These are phyloP conservation scores for Zaprionus africanus DNA, from an alignment of 1,140 invertebrate species.

Conservation along the genomic window DNA sequence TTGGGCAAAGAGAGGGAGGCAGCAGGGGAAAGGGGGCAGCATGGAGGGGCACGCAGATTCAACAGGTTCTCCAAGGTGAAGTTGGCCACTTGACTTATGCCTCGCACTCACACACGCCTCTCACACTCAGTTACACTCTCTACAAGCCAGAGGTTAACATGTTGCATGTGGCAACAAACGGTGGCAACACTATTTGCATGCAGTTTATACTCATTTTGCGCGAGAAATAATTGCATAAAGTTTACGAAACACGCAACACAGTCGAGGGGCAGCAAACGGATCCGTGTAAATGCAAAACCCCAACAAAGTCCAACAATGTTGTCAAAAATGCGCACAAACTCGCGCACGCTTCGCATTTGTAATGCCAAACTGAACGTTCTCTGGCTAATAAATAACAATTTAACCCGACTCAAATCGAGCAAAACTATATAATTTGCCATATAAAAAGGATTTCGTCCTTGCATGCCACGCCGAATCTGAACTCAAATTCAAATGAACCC, in stretches of 20 bases:
- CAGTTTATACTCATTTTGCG: constrained; percentile 64
- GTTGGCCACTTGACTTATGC: constrained; percentile 57
- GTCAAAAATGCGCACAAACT: constrained; percentile 55
- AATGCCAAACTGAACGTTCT: constrained; percentile 1
- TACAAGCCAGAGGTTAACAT: constrained; percentile 62
- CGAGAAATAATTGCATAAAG: constrained; percentile 72
- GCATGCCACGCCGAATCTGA: constrained; percentile 48
- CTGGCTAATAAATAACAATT: constrained; percentile 66
- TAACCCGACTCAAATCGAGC: constrained; percentile 65
- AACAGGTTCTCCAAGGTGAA: constrained; percentile 76
- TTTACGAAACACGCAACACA: constrained; percentile 55
- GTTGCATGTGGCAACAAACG: constrained; percentile 63
- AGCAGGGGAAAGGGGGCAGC: not conserved
- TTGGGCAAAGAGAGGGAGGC: not conserved
- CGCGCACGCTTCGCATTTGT: constrained; percentile 29
- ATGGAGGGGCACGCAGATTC: constrained; percentile 54
- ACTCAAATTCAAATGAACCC: constrained; percentile 34
- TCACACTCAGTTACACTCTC: constrained; percentile 6
- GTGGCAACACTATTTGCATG: constrained; percentile 50
- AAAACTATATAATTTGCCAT: constrained; percentile 69
- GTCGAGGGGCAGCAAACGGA: constrained; percentile 25
- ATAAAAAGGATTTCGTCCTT: constrained; percentile 59
- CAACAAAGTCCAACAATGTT: constrained; percentile 45
- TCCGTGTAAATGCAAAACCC: constrained; percentile 19
- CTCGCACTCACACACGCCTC: constrained; percentile 10